A percentile compares a stretch with the other conserved stretches of the same genome.
Evolutionary conservation across 1,140 invertebrate species (phyloP).

Genomic region (Limonius californicus): DNA sequence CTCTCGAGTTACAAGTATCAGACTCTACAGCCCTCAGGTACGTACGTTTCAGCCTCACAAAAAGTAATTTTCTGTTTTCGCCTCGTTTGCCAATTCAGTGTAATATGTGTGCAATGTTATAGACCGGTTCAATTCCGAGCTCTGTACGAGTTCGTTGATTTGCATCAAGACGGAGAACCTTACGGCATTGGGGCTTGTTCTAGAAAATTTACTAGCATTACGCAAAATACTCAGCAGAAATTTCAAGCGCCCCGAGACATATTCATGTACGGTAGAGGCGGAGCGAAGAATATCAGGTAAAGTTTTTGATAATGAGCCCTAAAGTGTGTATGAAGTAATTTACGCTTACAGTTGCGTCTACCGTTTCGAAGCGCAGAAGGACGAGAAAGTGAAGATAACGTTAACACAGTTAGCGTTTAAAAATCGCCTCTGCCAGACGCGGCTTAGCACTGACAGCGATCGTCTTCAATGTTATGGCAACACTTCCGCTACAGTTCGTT

Average conservation of each 20-base stretch:
- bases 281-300: slow-evolving; percentile 74
- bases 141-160: slow-evolving; percentile 86
- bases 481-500: slow-evolving; percentile 51
- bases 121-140: slow-evolving; percentile 79
- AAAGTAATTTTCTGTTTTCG: no score
- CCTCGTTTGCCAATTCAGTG: not conserved
- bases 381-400: slow-evolving; percentile 69
- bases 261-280: slow-evolving; percentile 81
- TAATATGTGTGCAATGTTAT: no score
- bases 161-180: slow-evolving; percentile 77
- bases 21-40: slow-evolving; percentile 80
- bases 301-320: no score
- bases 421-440: slow-evolving; percentile 60
- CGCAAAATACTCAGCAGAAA: slow-evolving; percentile 53
- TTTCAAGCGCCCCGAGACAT: slow-evolving; percentile 74
- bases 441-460: slow-evolving; percentile 62
- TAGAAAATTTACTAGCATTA: slow-evolving; percentile 62
- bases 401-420: slow-evolving; percentile 63
- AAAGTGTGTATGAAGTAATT: not conserved
- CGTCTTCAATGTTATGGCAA: slow-evolving; percentile 67
- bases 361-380: slow-evolving; percentile 75
- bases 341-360: slow-evolving; percentile 70
- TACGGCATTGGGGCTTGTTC: slow-evolving; percentile 65
- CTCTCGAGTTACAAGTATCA: slow-evolving; percentile 71
- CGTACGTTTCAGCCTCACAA: not conserved